Base-by-base conservation (phyloP, 2,888 invertebrate species). In the Pollenia amentaria region DNA sequence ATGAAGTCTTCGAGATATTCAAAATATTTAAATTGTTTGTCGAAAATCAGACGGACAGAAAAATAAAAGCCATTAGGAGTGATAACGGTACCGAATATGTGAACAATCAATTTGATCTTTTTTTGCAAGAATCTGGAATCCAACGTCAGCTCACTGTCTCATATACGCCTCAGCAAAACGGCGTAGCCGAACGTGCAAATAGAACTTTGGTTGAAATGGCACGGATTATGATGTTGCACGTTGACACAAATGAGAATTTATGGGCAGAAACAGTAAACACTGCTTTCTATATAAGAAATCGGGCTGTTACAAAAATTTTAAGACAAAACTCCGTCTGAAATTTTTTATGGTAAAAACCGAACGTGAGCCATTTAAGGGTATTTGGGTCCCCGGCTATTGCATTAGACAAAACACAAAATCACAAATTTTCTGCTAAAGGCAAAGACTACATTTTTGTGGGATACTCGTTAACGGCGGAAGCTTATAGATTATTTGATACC, bases 191-290 rank as follows among this genome's bases (percentile, higher is more conserved):
- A 57, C 62, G 88, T 9, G 84, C 76, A 0, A 89, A 89, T 70
- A 72, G 87, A 10, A 88, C 89, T 1, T 53, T 89, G 29, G 69
- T 91, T 16, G 90, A 91, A 62, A 89, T 89, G 79, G 90, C 90
- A 3, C 84, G 91, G 7, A 84, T 89, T 11, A 89, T 92, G 88
- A 38, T 92, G 12, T 44, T 88, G 0, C 79, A 89, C 44, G 72
- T 89, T 38, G 83, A 80, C 1, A 11, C 90, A 1, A 89, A 51
- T 89, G 91, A 87, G 60, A 18, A 79, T 10, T 77, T 89, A 38
- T 90, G 89, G 82, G 89, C 84, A 60, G 85, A 85, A 53, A 85
- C 88, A 70, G 79, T 87, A n/a, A 80, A 67, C 53, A 87, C 87
- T 42, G 87, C 84, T 11, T 70, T 69, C 9, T 87, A 85, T 40